These are phyloP conservation scores for Hesperia comma DNA, from an alignment of 2,888 invertebrate genomes.

Conservation along the genomic window DNA sequence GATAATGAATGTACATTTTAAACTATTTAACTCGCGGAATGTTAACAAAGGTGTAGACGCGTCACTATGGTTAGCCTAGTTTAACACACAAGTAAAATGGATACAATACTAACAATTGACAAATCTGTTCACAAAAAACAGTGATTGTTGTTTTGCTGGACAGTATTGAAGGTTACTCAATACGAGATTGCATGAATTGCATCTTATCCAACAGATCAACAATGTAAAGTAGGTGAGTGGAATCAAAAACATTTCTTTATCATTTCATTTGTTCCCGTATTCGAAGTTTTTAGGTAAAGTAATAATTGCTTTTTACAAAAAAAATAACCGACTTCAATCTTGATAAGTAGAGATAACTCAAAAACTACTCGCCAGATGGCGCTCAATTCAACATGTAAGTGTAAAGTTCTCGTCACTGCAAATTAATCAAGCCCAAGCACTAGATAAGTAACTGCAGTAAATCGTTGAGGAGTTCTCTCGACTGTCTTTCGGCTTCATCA, in stretches of 20 bases:
- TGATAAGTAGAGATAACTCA: no score
- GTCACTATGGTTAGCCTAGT: neutral
- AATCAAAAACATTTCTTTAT: neutral
- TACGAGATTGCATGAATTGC: neutral
- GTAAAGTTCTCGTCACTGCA: no score
- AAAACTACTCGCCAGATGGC: no score
- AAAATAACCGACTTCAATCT: no score
- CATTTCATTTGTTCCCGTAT: no score
- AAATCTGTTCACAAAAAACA: neutral
- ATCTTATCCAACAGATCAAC: neutral
- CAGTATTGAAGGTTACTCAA: constrained; percentile 18
- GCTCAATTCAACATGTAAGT: no score
- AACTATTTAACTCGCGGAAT: neutral
- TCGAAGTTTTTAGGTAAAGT: no score
- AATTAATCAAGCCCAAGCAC: no score
- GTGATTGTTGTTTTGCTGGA: constrained; percentile 21
- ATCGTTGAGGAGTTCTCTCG: no score
- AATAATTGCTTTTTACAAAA: no score
- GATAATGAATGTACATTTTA: neutral
- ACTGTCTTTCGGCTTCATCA: no score
- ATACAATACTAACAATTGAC: neutral
- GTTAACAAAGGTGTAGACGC: neutral
- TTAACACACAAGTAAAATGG: neutral
- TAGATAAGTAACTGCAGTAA: no score
- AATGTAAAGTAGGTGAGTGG: neutral